phyloP scores from a whole-genome alignment of 2,888 invertebrate species.

The Andricus quercusramuli region DNA sequence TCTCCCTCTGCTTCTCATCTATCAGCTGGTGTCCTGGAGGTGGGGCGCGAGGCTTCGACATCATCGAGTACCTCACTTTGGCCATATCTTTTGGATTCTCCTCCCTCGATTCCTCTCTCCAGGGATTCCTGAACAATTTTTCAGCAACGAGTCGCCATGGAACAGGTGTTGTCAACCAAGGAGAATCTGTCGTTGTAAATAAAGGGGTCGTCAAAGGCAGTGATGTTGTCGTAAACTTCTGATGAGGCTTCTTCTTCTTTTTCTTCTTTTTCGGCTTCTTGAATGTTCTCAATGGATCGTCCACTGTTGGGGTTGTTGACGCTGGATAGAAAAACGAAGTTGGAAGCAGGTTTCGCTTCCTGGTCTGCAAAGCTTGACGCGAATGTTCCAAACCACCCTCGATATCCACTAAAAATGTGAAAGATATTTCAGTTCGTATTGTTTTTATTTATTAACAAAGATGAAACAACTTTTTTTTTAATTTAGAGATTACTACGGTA shows the following conservation, averaged over 20 bases:
- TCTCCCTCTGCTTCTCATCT: constrained; percentile 45
- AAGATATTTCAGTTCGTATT: not conserved
- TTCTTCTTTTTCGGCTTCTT: constrained; percentile 47
- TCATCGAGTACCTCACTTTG: constrained; percentile 12
- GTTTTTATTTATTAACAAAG: too few species aligned
- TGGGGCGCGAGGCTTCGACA: constrained; percentile 22
- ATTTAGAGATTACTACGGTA: too few species aligned
- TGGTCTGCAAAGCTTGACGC: constrained; percentile 16
- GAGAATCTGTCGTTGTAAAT: constrained; percentile 44
- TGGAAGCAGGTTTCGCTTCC: constrained; percentile 49
- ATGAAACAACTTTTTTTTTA: too few species aligned
- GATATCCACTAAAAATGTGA: constrained; percentile 47
- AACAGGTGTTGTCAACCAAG: not conserved
- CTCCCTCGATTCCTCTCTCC: constrained; percentile 37
- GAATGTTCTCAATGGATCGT: constrained; percentile 43
- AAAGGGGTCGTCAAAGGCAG: constrained; percentile 14
- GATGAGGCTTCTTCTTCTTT: constrained; percentile 46
- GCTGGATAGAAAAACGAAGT: constrained; percentile 10
- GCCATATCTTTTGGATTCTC: not conserved
- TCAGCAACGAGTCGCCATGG: constrained; percentile 46
- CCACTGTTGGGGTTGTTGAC: constrained; percentile 9
- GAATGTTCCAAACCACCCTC: constrained; percentile 44
- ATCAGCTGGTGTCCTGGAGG: constrained; percentile 24
- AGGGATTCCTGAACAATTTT: constrained; percentile 40
- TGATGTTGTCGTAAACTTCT: constrained; percentile 4